Evolutionary conservation across 2,113 vertebrate species (phyloP).

Genomic region (Girardinichthys multiradiatus): DNA sequence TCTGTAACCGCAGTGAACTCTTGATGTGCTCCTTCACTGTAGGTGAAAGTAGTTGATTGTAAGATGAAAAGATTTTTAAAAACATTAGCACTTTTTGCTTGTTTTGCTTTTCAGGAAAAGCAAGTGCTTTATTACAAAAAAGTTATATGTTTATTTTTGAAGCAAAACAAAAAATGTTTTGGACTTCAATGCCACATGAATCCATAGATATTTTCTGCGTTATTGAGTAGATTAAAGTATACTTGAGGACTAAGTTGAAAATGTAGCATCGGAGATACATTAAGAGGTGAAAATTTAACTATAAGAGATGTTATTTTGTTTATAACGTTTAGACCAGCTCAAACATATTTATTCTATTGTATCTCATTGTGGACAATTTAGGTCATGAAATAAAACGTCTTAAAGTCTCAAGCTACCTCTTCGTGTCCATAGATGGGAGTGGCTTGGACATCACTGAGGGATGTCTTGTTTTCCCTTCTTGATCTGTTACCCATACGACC

Average conservation of each 20-base stretch:
- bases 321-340: not conserved
- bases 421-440: too few relatives aligned
- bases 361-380: not conserved
- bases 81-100: too few relatives aligned
- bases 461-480: not conserved
- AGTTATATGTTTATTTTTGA: not conserved
- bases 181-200: not conserved
- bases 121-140: not conserved
- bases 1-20: constrained; percentile 15
- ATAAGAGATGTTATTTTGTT: not conserved
- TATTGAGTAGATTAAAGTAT: constrained; percentile 32
- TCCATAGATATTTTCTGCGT: constrained; percentile 36
- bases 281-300: constrained; percentile 17
- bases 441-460: too few relatives aligned
- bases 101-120: not conserved
- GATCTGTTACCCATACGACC: not conserved
- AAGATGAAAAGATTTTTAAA: not conserved
- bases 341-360: not conserved
- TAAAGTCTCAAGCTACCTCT: too few relatives aligned
- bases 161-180: too few relatives aligned
- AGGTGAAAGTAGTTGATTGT: not conserved
- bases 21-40: not conserved
- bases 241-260: constrained; percentile 17
- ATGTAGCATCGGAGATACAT: constrained; percentile 20
- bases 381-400: not conserved